phyloP scores from a whole-genome alignment of 2,888 invertebrate genomes.

The Watsonalla binaria region DNA sequence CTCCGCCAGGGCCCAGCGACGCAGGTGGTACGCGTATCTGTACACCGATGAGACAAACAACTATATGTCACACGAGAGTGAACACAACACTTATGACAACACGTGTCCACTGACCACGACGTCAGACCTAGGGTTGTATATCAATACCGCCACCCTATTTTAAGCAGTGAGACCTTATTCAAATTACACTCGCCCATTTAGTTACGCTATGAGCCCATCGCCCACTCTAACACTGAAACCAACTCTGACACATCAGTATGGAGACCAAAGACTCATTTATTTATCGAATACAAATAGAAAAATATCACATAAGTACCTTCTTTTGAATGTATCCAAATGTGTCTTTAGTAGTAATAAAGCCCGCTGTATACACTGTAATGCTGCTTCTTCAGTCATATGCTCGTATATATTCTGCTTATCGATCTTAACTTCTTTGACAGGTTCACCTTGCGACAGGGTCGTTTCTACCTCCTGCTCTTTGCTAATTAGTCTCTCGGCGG shows the following conservation, averaged over 20 bases:
- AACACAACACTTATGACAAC: no score
- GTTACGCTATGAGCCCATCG: no score
- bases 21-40: slow-evolving; percentile 91
- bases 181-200: no score
- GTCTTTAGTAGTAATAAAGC: slow-evolving; percentile 92
- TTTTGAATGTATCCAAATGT: slow-evolving; percentile 94
- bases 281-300: slow-evolving; percentile 3
- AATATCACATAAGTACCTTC: slow-evolving; percentile 69
- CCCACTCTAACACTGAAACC: no score
- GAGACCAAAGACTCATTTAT: background rate
- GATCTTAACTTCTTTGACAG: slow-evolving; percentile 43
- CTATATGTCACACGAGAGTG: background rate
- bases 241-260: no score
- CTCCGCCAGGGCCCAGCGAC: slow-evolving; percentile 93
- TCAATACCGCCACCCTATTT: background rate
- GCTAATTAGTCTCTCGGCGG: slow-evolving; percentile 83
- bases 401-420: slow-evolving; percentile 71
- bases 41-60: background rate
- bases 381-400: slow-evolving; percentile 84
- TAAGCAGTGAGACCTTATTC: no score
- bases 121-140: no score
- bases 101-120: no score
- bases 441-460: background rate
- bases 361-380: slow-evolving; percentile 92
- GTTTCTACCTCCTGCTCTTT: slow-evolving; percentile 50